A percentile compares a stretch with the other conserved stretches of the same genome.
phyloP scores from a whole-genome alignment of 2,113 vertebrate species.

The Ranitomeya variabilis region DNA sequence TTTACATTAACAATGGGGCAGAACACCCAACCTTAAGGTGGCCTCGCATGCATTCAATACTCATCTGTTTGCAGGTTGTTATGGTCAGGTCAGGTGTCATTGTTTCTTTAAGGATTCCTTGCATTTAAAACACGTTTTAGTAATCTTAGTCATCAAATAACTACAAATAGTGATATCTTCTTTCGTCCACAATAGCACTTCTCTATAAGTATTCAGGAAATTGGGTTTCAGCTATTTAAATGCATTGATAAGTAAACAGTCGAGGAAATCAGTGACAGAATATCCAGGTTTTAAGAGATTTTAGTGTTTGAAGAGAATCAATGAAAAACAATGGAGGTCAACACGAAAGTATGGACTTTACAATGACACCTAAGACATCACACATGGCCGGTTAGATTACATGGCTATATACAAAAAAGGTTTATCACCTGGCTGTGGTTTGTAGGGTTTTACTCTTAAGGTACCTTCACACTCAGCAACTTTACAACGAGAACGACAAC shows the following conservation, averaged over 20 bases:
- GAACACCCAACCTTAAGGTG: neutral
- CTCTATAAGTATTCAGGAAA: neutral
- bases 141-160: conserved; percentile 15
- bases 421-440: neutral
- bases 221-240: neutral
- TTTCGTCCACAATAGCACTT: conserved; percentile 10
- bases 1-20: neutral
- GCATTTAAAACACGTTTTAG: neutral
- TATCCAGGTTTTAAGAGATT: neutral
- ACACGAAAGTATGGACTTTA: neutral
- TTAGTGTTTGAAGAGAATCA: conserved; percentile 8
- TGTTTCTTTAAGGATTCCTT: conserved; percentile 2
- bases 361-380: neutral
- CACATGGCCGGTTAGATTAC: neutral
- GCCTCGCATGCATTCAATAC: neutral
- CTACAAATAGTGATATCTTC: neutral
- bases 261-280: neutral
- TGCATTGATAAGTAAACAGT: conserved; percentile 8
- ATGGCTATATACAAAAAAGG: neutral
- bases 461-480: too few species aligned
- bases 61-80: conserved; percentile 20
- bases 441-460: too few species aligned
- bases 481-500: too few species aligned
- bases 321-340: conserved; percentile 31
- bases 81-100: neutral